Evolutionary conservation across 1,140 invertebrate genomes (phyloP).

Genomic region (Eciton burchellii): DNA sequence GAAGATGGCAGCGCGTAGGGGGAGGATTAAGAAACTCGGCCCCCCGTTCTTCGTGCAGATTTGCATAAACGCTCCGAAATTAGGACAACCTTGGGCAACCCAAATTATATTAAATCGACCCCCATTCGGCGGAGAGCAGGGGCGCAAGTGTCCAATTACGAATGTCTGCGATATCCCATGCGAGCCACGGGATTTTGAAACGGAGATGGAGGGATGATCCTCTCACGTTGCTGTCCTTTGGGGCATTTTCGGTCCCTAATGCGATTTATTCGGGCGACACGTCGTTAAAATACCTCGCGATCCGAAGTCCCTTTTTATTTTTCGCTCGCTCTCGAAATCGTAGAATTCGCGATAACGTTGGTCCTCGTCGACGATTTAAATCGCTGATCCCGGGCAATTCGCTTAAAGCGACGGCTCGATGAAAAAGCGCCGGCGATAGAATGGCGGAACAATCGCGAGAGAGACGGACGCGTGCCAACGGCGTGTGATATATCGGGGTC

Average conservation of each 20-base stretch:
- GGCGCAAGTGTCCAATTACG: slow-evolving; percentile 68
- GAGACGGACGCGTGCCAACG: slow-evolving; percentile 47
- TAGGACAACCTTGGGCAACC: slow-evolving; percentile 60
- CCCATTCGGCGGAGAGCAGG: slow-evolving; percentile 54
- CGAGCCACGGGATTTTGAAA: slow-evolving; percentile 45
- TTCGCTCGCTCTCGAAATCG: slow-evolving; percentile 20
- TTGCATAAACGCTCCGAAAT: slow-evolving; percentile 68
- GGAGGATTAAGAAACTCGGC: slow-evolving; percentile 58
- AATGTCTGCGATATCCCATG: slow-evolving; percentile 58
- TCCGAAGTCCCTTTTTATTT: slow-evolving; percentile 3
- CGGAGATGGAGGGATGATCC: slow-evolving; percentile 13
- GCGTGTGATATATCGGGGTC: slow-evolving; percentile 59
- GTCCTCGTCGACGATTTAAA: slow-evolving; percentile 8
- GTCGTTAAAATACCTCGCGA: slow-evolving; percentile 28
- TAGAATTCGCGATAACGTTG: slow-evolving; percentile 14
- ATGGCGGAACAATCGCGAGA: slow-evolving; percentile 15
- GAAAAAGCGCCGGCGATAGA: slow-evolving; percentile 32
- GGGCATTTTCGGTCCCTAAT: slow-evolving; percentile 32
- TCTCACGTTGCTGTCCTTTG: background rate
- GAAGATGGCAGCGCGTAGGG: slow-evolving; percentile 19
- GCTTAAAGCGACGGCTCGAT: slow-evolving; percentile 34
- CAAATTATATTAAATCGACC: slow-evolving; percentile 71
- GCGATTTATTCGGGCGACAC: slow-evolving; percentile 26
- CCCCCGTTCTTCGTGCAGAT: slow-evolving; percentile 27
- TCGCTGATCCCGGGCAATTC: slow-evolving; percentile 17